These are phyloP conservation scores for Zootermopsis nevadensis DNA, from an alignment of 2,888 invertebrate species.

Conservation along the genomic window DNA sequence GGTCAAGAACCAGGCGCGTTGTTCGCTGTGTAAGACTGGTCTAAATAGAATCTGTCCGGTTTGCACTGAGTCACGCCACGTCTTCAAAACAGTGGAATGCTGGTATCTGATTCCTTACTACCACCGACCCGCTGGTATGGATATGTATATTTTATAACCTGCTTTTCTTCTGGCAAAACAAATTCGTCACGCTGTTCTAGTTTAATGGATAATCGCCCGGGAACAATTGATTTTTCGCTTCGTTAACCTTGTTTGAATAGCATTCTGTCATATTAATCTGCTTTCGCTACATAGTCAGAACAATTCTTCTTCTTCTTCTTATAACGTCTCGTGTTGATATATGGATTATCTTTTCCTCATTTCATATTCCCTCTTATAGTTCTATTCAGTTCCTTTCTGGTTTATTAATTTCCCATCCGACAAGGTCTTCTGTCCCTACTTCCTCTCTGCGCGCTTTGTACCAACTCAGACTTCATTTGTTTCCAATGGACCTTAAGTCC, in stretches of 20 bases:
- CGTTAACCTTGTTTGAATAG: constrained; percentile 22
- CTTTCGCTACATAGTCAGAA: neutral
- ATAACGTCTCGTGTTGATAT: neutral
- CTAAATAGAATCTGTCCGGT: no score
- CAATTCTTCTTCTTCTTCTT: neutral
- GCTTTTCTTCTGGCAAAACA: neutral
- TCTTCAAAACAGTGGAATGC: neutral
- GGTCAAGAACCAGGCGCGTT: no score
- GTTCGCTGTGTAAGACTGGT: no score
- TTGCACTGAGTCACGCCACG: no score
- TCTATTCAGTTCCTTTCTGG: neutral
- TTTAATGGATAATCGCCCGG: neutral
- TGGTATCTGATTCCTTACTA: neutral
- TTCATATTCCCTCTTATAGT: neutral
- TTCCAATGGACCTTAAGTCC: neutral
- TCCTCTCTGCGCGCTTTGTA: no score
- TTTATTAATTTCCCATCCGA: neutral
- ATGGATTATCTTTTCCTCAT: neutral
- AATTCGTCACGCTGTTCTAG: neutral
- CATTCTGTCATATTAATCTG: neutral
- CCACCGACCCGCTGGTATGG: neutral
- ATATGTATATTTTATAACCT: neutral
- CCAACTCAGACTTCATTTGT: neutral
- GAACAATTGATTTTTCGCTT: constrained; percentile 10
- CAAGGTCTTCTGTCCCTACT: no score